Conservation (phyloP, 2,113 vertebrate genomes). For the Psittacus erithacus region DNA sequence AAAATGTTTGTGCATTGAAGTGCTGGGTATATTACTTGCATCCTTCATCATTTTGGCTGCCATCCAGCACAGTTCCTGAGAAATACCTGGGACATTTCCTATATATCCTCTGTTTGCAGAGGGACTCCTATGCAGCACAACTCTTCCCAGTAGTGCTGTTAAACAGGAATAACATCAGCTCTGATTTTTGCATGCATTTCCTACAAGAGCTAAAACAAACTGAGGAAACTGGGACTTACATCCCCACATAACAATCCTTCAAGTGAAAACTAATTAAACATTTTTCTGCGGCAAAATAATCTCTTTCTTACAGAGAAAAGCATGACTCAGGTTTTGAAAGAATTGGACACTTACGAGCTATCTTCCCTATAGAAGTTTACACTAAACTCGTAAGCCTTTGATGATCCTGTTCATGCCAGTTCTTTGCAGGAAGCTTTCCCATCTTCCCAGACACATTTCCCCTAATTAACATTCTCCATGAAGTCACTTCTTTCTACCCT, state of each 20-base stretch:
- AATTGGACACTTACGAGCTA: not conserved
- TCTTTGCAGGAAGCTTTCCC: slow-evolving; percentile 4
- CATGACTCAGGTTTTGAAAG: not conserved
- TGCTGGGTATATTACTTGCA: not conserved
- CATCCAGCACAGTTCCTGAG: not conserved
- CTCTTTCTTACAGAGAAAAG: not conserved
- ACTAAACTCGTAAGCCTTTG: not conserved
- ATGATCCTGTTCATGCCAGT: not conserved
- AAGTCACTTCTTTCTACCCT: not conserved
- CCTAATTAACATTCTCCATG: not conserved
- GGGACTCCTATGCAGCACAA: not conserved
- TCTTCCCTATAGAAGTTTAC: not conserved
- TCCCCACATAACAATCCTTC: not conserved
- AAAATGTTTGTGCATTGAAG: not conserved
- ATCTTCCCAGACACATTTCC: not conserved
- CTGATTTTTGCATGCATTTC: not conserved
- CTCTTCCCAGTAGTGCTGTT: not conserved
- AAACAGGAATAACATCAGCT: not conserved
- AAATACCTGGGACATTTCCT: not conserved
- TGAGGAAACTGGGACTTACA: not conserved
- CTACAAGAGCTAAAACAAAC: not conserved
- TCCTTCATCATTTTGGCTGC: not conserved
- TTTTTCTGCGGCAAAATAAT: not conserved
- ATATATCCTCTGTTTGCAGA: not conserved
- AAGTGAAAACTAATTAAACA: not conserved